Evolutionary conservation across 2,797 vertebrate genomes (phyloP).

Genomic region (Rhinella marina): DNA sequence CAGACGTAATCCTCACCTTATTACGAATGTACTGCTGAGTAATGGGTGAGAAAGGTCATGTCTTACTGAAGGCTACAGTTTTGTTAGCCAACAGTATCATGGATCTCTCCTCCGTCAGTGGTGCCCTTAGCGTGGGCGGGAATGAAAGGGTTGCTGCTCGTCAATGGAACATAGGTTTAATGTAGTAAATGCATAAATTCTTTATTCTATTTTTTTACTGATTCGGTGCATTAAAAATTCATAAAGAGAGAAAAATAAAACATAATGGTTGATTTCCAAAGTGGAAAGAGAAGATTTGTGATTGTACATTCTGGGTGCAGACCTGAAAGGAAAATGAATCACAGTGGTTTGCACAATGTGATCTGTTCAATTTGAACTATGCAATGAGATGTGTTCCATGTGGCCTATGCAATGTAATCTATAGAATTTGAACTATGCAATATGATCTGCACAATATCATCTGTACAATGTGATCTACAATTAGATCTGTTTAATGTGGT

Average conservation of each 20-base stretch:
- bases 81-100: neutral
- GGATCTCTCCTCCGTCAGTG: neutral
- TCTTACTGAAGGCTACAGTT: neutral
- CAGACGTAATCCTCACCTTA: neutral
- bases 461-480: too few relatives aligned
- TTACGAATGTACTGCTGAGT: neutral
- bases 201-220: neutral
- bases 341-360: neutral
- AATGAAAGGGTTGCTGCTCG: neutral
- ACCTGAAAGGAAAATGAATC: neutral
- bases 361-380: neutral
- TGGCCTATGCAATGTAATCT: too few relatives aligned
- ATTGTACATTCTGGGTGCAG: neutral
- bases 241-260: neutral
- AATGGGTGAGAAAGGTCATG: neutral
- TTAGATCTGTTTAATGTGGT: too few relatives aligned
- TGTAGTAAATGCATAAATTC: neutral
- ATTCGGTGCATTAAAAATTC: constrained; percentile 13
- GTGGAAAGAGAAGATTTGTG: neutral
- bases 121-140: neutral
- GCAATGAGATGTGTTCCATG: too few relatives aligned
- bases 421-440: too few relatives aligned
- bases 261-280: neutral
- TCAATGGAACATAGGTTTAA: neutral
- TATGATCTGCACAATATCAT: too few relatives aligned